Percentiles rank a stretch among this genome's conserved stretches.
phyloP scores from a whole-genome alignment of 2,113 vertebrate genomes.

The Isichthys henryi region DNA sequence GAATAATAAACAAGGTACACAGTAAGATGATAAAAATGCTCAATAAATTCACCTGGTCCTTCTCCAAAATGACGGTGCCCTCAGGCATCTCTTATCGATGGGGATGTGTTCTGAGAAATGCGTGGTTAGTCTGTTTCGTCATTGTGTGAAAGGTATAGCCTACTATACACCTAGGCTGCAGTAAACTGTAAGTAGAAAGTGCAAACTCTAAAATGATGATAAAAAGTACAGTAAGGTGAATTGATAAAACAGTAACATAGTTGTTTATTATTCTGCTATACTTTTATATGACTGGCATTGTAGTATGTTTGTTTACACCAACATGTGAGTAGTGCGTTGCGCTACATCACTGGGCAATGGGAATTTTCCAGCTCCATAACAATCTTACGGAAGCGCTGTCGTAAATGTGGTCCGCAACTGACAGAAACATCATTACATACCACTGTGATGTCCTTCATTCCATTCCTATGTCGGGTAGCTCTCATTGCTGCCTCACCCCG shows the following conservation, averaged over 20 bases:
- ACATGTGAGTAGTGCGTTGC: too few relatives aligned
- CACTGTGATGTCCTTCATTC: neutral
- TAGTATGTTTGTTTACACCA: too few relatives aligned
- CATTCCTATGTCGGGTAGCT: neutral
- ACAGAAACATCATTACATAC: neutral
- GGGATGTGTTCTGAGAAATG: neutral
- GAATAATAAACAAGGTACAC: neutral
- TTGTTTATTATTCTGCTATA: neutral
- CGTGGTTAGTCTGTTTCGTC: neutral
- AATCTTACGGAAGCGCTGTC: neutral
- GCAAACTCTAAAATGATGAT: neutral
- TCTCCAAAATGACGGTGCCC: neutral
- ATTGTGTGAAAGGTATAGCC: neutral
- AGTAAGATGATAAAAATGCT: neutral
- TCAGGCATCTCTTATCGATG: neutral
- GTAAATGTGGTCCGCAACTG: neutral
- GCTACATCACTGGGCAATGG: neutral
- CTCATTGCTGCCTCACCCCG: neutral
- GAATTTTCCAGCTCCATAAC: neutral
- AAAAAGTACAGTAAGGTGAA: neutral
- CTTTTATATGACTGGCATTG: neutral
- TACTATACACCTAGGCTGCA: neutral
- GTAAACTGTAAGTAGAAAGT: neutral
- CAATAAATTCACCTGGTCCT: neutral
- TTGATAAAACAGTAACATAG: neutral